These are phyloP conservation scores for Galerucella calmariensis DNA, from an alignment of 2,888 invertebrate genomes.

Conservation along the genomic window DNA sequence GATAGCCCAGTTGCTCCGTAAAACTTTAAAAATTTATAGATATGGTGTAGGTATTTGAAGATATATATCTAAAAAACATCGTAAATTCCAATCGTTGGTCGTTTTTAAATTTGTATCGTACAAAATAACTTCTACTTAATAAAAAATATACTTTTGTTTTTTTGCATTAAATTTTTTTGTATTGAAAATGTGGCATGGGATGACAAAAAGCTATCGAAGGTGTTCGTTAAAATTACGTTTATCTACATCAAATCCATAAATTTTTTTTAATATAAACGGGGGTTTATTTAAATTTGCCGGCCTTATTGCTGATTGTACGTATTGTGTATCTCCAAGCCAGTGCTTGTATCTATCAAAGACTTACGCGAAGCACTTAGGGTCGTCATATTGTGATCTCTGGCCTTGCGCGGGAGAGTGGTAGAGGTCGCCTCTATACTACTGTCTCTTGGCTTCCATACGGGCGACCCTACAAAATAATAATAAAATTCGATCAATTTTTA, in stretches of 20 bases:
- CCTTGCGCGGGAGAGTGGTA: constrained; percentile 73
- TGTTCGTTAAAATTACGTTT: neutral
- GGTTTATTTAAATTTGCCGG: constrained; percentile 26
- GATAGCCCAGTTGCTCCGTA: constrained; percentile 29
- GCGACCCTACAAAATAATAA: constrained; percentile 81
- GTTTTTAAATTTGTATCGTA: neutral
- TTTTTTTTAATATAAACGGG: constrained; percentile 1
- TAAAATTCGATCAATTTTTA: constrained; percentile 48
- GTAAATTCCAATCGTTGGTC: constrained; percentile 3
- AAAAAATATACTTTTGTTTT: neutral
- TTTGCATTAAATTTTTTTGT: neutral
- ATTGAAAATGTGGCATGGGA: neutral
- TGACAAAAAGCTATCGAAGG: neutral
- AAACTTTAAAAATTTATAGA: constrained; percentile 8
- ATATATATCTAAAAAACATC: neutral
- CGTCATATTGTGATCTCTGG: constrained; percentile 67
- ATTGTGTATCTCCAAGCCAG: constrained; percentile 64
- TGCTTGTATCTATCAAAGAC: constrained; percentile 69
- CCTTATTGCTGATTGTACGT: constrained; percentile 61
- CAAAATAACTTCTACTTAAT: neutral
- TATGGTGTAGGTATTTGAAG: neutral
- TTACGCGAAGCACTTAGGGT: constrained; percentile 70
- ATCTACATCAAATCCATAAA: constrained; percentile 9
- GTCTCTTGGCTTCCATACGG: constrained; percentile 98
- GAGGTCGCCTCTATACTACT: constrained; percentile 72